Evolutionary conservation across 2,888 invertebrate genomes (phyloP), one percentile per base, ranked within the genome.

Genomic region (Kuschelorhynchus macadamiae): DNA sequence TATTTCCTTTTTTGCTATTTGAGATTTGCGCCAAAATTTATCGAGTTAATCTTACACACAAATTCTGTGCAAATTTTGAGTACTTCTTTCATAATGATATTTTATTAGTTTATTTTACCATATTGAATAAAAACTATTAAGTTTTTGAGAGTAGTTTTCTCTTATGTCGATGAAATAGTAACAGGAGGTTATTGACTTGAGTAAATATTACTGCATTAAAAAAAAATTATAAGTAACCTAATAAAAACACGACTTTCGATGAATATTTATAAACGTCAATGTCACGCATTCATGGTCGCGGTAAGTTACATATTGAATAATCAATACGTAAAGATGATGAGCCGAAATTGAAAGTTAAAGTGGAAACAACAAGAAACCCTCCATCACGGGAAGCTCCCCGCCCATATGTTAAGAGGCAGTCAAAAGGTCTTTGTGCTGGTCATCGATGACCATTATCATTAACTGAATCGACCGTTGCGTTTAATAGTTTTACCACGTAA

Each of bases 381-480:
- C 46, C 12, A 47, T 33, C 57, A 57, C 55, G 33, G 42, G 18
- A 33, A 18, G 17, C 3, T 20, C 25, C 39, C 60, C 52, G 17
- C 60, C 60, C 50, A 49, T 61, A 47, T 60, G 50, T 60, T 49
- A 61, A 32, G 20, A 25, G 12, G 52, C 60, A 52, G 41, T 39
- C 41, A 61, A 47, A 50, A 39, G 50, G 50, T 42, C 50, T 49
- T 61, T 61, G 50, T 41, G 46, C 60, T 50, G 46, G 20, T 39
- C 60, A 46, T 61, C 60, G 49, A 61, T 61, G 49, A 61, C 41
- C 41, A 49, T 61, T 61, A 61, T 61, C 50, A 50, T 61, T 61
- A 61, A 52, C 52, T 41, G 46, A 18, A 57, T 57, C 36, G 36
- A 36, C 11, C 11, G 36, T 36, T 36, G 36, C 11, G 11, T 2